Percentiles rank a stretch among this genome's conserved stretches.
Conservation (phyloP, 2,888 invertebrate species). For the Melanchra persicariae region DNA sequence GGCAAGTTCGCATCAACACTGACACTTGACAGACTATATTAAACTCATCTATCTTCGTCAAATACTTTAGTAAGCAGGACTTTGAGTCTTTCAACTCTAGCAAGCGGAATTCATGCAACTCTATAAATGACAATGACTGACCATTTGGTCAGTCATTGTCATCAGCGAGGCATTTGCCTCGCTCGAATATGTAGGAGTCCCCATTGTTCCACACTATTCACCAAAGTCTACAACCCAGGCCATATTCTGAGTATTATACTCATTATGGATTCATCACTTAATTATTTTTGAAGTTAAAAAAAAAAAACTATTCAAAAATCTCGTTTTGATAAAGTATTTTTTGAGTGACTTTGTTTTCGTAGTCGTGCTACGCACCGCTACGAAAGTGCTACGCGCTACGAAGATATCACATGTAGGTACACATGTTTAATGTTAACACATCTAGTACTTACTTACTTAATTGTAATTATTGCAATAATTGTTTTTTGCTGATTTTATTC, state of each 20-base stretch:
- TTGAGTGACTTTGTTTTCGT: slow-evolving; percentile 12
- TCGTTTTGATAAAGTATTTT: neutral
- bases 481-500: neutral
- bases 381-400: slow-evolving; percentile 65
- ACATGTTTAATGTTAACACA: neutral
- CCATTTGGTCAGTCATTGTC: no score
- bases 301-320: neutral
- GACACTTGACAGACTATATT: slow-evolving; percentile 35
- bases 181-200: neutral
- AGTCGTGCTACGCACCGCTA: slow-evolving; percentile 57
- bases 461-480: neutral
- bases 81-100: slow-evolving; percentile 1
- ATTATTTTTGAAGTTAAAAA: neutral
- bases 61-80: neutral
- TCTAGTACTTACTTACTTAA: slow-evolving; percentile 12
- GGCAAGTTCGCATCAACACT: slow-evolving; percentile 4
- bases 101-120: neutral
- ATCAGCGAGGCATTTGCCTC: no score
- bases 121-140: neutral
- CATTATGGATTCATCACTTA: neutral
- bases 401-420: neutral
- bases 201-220: neutral
- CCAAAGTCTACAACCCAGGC: neutral
- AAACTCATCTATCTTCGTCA: slow-evolving; percentile 37
- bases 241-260: slow-evolving; percentile 7